Base-by-base conservation (phyloP, 1,140 invertebrate genomes). In the Laupala kohalensis region DNA sequence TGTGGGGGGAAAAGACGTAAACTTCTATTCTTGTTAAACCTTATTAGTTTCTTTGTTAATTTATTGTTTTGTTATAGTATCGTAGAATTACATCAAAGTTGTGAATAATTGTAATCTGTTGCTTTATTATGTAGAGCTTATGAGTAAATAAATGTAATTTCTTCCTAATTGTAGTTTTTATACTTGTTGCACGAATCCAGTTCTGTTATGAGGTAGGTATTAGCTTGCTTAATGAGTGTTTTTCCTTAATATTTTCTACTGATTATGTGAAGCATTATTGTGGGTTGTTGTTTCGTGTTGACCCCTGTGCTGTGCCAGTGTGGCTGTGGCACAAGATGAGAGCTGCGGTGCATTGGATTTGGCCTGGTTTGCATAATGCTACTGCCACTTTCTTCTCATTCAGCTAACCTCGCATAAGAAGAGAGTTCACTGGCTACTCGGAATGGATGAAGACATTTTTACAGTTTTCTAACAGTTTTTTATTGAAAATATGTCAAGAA, bases 331-430 rank as follows among this genome's bases (percentile, higher is more conserved):
- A 69, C 19, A 75, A 75, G 30, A 29, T 78, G 62, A 72, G 73
- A 23, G 76, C 70, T 19, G 77, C 75, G 12, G 71, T 77, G 6
- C 71, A 75, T n/a, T 78, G 77, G 77, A 68, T 77, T 2, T 77
- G 76, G 77, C 77, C 77, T 30, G 76, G 77, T 23, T 75, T 77
- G 6, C 74, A 78, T 25, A 78, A 78, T 69, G 73, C 76, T 24
- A 73, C 65, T 19, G 71, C 71, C 25, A 53, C 65, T 29, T 62
- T 72, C 25, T 72, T 64, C 3, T 72, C 29, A 12, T 72, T 25
- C 29, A 72, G 71, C 67, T 72, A 69, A 53, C 63, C 25, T 25
- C 29, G 26, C n/a, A 25, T 5, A 12, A 23, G n/a, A 53, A 25
- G 25, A 2, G 6, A 37, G 24, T 30, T 62, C 28, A n/a, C 29